Evolutionary conservation across 2,888 invertebrate species (phyloP), one percentile per base, ranked within the genome.

Genomic region (Dasypolia templi): DNA sequence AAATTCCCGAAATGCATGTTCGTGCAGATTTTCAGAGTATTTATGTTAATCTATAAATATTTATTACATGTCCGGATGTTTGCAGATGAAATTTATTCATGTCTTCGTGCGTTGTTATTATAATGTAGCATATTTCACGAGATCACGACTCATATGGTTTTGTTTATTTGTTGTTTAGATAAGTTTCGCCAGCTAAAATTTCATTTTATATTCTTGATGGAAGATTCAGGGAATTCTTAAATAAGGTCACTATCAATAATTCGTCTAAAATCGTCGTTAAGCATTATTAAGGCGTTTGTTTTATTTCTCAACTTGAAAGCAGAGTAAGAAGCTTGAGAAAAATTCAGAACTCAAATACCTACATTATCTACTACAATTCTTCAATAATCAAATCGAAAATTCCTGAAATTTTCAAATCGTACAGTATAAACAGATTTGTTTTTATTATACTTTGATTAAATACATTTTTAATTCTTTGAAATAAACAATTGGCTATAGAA

Each of bases 61-160:
- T 59, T 59, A 51, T 44, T 22, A 49, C 35, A 44, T 22, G 51
- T 32, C 49, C 46, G 58, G 64, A 59, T 74, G 51, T 75, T 58
- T 58, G 29, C 11, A 51, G n/a, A 44, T 35, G 32, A 29, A 32
- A 65, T 59, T 44, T 51, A 44, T 51, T 46, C 46, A 49, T 17
- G 11, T 51, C 26, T 46, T 51, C 39, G 14, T 66, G 35, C 6
- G 39, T 51, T n/a, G n/a, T n/a, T n/a, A n/a, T n/a, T 32, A 26
- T 42, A n/a, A 11, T 42, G 39, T 42, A 29, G 19, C 12, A 42
- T 14, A 29, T 53, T 32, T 49, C 22, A 68, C 32, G 2, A 32
- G 39, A 61, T 32, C 42, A 32, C 9, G 32, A 65, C 19, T 19
- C 1, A 11, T 61, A 11, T 19, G 2, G 1, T 4, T 9, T 26